Base-by-base conservation (phyloP, 2,113 vertebrate species). In the Elanoides forficatus region DNA sequence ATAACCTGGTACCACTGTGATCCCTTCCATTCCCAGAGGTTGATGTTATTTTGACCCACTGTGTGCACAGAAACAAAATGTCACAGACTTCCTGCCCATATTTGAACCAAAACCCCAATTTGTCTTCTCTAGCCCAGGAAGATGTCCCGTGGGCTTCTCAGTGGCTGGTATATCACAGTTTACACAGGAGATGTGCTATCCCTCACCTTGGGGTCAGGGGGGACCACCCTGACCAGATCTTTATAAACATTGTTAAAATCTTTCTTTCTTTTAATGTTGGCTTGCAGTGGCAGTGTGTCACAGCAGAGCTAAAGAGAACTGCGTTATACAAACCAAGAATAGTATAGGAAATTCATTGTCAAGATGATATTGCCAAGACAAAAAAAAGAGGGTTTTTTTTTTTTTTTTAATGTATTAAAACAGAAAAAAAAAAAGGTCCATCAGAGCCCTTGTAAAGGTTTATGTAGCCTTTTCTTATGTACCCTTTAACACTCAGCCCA, bases 181-280 rank as follows among this genome's bases (percentile, higher is more conserved):
- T 15, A 52, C 15, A 18, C 6, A 14, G 1, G 0, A 75, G 1
- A 4, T 40, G 7, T 15, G 7, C 32, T 80, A 17, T 40, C 14
- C 8, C 2, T 74, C 17, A 26, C 7, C 5, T 15, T n/a, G 20
- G 19, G 7, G 6, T 59, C 14, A 25, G 20, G 11, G 8, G 32
- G 34, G 15, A 56, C 18, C 10, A 60, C 21, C 5, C 38, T 34
- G 8, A 47, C 15, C 13, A 47, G 13, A 38, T 8, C 11, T 38
- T 32, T 26, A 9, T 25, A 81, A 84, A 53, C 3, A 5, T 2
- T 13, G 7, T 43, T 65, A 52, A 86, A 72, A 83, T 38, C 29
- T 68, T 81, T n/a, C 30, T 48, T 60, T 29, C 9, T 29, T 82
- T 58, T 63, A 13, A 19, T 17, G 7, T 42, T 52, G 29, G 5